phyloP scores from a whole-genome alignment of 2,113 vertebrate genomes.

The Lagopus leucura region DNA sequence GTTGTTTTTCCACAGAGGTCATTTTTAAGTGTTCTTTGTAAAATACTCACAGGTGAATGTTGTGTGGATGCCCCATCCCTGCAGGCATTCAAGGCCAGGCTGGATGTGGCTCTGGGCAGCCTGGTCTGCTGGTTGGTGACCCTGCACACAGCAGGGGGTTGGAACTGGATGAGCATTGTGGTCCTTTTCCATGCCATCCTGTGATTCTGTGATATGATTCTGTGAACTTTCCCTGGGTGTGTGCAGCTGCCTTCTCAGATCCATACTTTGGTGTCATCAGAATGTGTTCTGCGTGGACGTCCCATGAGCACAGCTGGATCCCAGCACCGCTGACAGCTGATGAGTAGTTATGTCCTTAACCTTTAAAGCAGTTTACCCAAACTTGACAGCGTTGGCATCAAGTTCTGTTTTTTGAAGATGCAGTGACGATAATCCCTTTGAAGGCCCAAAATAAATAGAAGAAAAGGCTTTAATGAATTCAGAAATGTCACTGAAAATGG shows the following conservation, averaged over 20 bases:
- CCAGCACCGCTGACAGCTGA: neutral
- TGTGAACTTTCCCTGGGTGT: neutral
- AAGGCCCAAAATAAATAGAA: slow-evolving; percentile 3
- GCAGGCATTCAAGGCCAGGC: no score
- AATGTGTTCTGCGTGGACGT: neutral
- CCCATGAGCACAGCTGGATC: neutral
- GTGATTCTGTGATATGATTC: no score
- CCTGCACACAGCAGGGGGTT: no score
- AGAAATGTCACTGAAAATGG: neutral
- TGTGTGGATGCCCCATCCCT: no score
- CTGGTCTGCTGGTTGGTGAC: no score
- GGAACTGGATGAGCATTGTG: no score
- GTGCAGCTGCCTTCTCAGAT: neutral
- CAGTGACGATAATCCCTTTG: neutral
- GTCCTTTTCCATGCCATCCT: no score
- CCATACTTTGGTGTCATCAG: neutral
- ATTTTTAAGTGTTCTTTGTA: neutral
- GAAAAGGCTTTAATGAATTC: neutral
- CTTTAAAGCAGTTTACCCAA: neutral
- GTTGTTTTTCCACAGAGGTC: neutral
- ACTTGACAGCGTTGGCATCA: neutral
- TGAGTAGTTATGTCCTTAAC: neutral
- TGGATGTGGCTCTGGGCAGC: no score
- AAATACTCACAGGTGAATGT: neutral
- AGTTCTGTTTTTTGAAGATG: neutral